Evolutionary conservation across 2,113 vertebrate species (phyloP).

Genomic region (Pseudorhombus dupliciocellatus): DNA sequence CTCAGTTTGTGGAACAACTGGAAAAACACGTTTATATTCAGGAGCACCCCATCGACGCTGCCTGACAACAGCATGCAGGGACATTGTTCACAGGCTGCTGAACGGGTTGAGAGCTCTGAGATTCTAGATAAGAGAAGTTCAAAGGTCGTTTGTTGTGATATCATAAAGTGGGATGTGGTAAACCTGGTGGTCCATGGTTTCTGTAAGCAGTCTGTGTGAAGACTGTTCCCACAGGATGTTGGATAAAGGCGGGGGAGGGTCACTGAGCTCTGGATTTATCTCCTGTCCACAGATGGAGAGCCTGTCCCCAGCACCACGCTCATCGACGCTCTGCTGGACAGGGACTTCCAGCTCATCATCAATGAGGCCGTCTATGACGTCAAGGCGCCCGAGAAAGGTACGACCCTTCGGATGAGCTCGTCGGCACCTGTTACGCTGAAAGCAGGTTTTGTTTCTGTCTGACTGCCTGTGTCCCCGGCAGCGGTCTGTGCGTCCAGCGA

Average conservation of each 20-base stretch:
- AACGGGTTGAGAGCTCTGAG: too few species aligned
- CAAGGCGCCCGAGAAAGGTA: slow-evolving; percentile 83
- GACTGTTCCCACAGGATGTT: neutral
- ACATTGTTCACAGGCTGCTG: too few species aligned
- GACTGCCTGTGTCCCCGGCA: neutral
- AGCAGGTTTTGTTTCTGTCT: neutral
- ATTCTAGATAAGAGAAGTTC: too few species aligned
- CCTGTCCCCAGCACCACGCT: slow-evolving; percentile 82
- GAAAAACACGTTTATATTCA: neutral
- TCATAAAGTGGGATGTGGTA: too few species aligned
- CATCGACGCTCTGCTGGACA: slow-evolving; percentile 85
- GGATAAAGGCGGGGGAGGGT: neutral
- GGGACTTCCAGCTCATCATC: slow-evolving; percentile 88
- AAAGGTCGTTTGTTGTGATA: too few species aligned
- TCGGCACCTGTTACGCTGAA: too few species aligned
- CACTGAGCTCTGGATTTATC: neutral
- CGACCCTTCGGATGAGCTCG: too few species aligned
- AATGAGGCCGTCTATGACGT: slow-evolving; percentile 82
- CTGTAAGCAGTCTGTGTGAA: neutral
- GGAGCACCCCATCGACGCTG: too few species aligned
- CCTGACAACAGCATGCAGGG: too few species aligned
- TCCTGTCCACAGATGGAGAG: slow-evolving; percentile 82
- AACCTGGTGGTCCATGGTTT: too few species aligned
- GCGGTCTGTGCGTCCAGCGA: slow-evolving; percentile 77
- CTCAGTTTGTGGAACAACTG: neutral